These are phyloP conservation scores for Phyllotreta cruciferae DNA, from an alignment of 2,888 invertebrate genomes.

Conservation along the genomic window DNA sequence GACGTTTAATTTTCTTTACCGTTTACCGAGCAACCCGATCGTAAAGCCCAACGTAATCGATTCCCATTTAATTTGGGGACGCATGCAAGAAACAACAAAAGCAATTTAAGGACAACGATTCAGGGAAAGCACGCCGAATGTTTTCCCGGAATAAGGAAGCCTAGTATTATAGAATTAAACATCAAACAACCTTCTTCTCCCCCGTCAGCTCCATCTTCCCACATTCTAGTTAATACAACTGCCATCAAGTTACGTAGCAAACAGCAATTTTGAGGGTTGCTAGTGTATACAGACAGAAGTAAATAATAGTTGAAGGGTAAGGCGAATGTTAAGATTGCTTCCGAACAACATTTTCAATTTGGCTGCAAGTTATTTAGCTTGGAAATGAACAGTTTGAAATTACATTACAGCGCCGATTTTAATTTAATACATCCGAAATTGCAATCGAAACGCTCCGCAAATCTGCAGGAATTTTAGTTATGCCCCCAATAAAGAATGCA, in stretches of 20 bases:
- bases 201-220: background rate
- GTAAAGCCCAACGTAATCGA: slow-evolving; percentile 23
- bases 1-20: slow-evolving; percentile 12
- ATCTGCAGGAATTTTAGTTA: too few relatives aligned
- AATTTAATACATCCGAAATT: too few relatives aligned
- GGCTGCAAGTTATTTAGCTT: slow-evolving; percentile 13
- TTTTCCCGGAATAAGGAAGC: slow-evolving; percentile 18
- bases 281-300: slow-evolving; percentile 4
- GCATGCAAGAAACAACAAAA: slow-evolving; percentile 24
- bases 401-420: too few relatives aligned
- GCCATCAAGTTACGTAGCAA: slow-evolving; percentile 12
- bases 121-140: slow-evolving; percentile 8
- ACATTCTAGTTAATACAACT: slow-evolving; percentile 15
- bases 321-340: background rate
- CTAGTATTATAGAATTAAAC: slow-evolving; percentile 20
- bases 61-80: slow-evolving; percentile 12
- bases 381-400: slow-evolving; percentile 35
- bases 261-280: slow-evolving; percentile 8
- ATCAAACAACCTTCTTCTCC: slow-evolving; percentile 8
- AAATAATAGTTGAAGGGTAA: slow-evolving; percentile 10
- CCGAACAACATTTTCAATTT: slow-evolving; percentile 8
- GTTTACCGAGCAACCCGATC: slow-evolving; percentile 8
- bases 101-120: slow-evolving; percentile 26
- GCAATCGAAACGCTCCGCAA: too few relatives aligned
- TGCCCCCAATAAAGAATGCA: too few relatives aligned